Percentiles rank a stretch among this genome's conserved stretches.
Evolutionary conservation across 2,888 invertebrate genomes (phyloP).

Genomic region (Myopa testacea): DNA sequence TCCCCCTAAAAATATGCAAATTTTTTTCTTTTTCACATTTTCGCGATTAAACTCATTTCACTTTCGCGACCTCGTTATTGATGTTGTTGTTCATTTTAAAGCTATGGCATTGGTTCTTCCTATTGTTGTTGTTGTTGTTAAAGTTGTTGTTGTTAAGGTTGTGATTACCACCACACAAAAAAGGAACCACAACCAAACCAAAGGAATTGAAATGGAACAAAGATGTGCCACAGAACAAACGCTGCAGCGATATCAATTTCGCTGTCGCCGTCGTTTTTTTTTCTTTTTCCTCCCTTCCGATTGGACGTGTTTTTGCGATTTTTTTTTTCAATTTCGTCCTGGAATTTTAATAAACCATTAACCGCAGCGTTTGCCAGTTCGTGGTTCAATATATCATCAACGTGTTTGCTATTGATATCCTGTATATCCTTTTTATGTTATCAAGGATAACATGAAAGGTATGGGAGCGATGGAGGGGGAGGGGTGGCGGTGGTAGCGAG

Average conservation of each 20-base stretch:
- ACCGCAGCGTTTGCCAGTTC: slow-evolving; percentile 57
- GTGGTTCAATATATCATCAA: slow-evolving; percentile 60
- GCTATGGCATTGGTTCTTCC: background rate
- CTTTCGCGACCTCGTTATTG: slow-evolving; percentile 4
- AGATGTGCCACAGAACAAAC: slow-evolving; percentile 47
- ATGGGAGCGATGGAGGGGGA: background rate
- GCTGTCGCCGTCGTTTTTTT: slow-evolving; percentile 44
- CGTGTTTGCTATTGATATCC: slow-evolving; percentile 48
- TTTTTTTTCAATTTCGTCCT: slow-evolving; percentile 61
- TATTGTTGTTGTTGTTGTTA: slow-evolving; percentile 48
- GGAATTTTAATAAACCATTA: slow-evolving; percentile 67
- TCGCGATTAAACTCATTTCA: slow-evolving; percentile 54
- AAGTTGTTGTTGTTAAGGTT: slow-evolving; percentile 56
- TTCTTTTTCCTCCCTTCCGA: slow-evolving; percentile 36
- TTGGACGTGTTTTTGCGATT: background rate
- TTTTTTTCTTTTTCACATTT: slow-evolving; percentile 36
- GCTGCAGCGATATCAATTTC: slow-evolving; percentile 65
- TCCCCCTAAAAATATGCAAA: slow-evolving; percentile 52
- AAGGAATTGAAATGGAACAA: too few relatives aligned
- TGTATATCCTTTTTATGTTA: slow-evolving; percentile 35
- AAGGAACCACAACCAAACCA: background rate
- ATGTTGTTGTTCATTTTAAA: background rate
- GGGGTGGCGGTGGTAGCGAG: slow-evolving; percentile 13
- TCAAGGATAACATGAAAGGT: too few relatives aligned
- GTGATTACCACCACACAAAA: slow-evolving; percentile 52